These are phyloP conservation scores for Pimpla rufipes DNA, from an alignment of 2,888 invertebrate species.

Conservation along the genomic window DNA sequence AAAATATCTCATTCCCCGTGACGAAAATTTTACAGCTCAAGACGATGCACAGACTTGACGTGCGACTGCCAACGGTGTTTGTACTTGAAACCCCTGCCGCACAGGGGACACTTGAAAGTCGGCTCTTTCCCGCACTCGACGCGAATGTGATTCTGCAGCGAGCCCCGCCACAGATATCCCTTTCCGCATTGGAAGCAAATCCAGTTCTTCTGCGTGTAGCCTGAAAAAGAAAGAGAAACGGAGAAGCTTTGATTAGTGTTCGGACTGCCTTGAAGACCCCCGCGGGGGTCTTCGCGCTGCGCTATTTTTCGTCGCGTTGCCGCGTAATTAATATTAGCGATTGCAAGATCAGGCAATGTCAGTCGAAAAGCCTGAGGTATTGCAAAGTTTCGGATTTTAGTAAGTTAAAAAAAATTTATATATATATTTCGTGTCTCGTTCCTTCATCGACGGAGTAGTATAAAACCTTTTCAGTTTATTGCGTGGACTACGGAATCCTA, in stretches of 20 bases:
- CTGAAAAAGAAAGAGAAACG: slow-evolving; percentile 74
- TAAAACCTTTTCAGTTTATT: slow-evolving; percentile 41
- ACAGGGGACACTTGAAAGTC: slow-evolving; percentile 79
- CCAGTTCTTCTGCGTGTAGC: slow-evolving; percentile 72
- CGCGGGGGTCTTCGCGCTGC: neutral
- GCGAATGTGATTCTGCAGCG: slow-evolving; percentile 80
- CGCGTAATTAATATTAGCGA: slow-evolving; percentile 12
- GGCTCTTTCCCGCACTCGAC: slow-evolving; percentile 82
- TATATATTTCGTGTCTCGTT: neutral
- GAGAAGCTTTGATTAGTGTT: slow-evolving; percentile 49
- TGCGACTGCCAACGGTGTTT: slow-evolving; percentile 80
- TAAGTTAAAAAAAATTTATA: neutral
- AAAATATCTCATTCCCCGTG: slow-evolving; percentile 24
- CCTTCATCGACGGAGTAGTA: slow-evolving; percentile 24
- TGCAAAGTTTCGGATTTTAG: neutral
- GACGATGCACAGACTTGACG: slow-evolving; percentile 73
- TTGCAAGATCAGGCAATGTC: slow-evolving; percentile 25
- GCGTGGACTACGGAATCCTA: neutral
- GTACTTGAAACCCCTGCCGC: slow-evolving; percentile 80
- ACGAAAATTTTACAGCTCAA: slow-evolving; percentile 48
- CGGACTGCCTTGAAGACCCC: neutral
- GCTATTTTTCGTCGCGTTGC: slow-evolving; percentile 3
- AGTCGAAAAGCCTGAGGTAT: neutral
- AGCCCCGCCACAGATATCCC: slow-evolving; percentile 80
- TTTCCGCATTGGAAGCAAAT: slow-evolving; percentile 79